Evolutionary conservation across 2,797 vertebrate species (phyloP), one percentile per base, ranked within the genome.

Genomic region (Eurystomus glaucurus): DNA sequence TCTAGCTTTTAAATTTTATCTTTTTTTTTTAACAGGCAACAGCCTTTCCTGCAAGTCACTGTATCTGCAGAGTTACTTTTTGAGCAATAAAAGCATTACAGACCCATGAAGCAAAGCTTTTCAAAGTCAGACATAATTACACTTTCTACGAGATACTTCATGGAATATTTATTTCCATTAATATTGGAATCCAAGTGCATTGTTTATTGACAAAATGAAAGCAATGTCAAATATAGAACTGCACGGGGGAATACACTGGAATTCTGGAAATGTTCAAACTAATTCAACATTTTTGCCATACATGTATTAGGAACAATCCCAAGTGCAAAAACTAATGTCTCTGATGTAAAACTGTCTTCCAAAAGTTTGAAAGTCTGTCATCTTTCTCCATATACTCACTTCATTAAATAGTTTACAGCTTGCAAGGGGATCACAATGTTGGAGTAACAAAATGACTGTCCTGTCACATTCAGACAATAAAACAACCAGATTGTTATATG

Each of bases 391-490:
- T 98, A 98, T 98, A 98, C 94, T 98, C 98, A 98, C 98, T 98
- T 98, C 98, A 97, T 98, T 98, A 98, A 98, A 98, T 37, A 97
- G 97, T 98, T 98, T 98, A 98, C 97, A 86, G 94, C 98, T 98
- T 98, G 94, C 98, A 97, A 98, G 97, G 98, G 98, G 97, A 97
- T 98, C 98, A 98, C 98, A 98, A 98, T 97, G 96, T 97, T 97
- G 92, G 97, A 97, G 97, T 96, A 98, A 98, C 97, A 96, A 98
- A 98, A 98, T 98, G 85, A 98, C 98, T 98, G 96, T 98, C 98
- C 97, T 98, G 97, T 98, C 98, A 98, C 98, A 98, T 98, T 98
- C 96, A 97, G 97, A 98, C 98, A 98, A 98, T 98, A 98, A 98
- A 98, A 98, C 97, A 95, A 96, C 97, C 98, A 98, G 98, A 98